phyloP scores from a whole-genome alignment of 2,113 vertebrate species.

The Mustela lutreola region DNA sequence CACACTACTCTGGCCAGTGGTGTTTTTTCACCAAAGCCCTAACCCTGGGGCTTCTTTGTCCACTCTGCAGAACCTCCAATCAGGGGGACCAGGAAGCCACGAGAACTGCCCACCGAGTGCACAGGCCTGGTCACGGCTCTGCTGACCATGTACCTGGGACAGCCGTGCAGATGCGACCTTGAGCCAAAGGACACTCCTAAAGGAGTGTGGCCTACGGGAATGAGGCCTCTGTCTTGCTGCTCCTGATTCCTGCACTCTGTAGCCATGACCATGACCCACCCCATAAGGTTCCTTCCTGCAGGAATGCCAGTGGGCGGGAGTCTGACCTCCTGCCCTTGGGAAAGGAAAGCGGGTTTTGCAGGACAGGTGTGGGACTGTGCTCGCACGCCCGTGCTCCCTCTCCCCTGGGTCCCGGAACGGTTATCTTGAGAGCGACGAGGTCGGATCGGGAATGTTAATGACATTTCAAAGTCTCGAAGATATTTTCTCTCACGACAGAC shows the following conservation, averaged over 20 bases:
- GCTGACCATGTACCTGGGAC: fast-evolving
- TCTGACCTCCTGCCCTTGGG: not conserved
- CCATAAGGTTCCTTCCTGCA: too few species aligned
- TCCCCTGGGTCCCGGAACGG: not conserved
- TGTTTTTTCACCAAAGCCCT: too few species aligned
- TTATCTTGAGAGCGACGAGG: not conserved
- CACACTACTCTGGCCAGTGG: too few species aligned
- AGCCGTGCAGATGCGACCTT: not conserved
- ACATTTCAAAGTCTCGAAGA: not conserved
- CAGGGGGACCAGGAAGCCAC: fast-evolving
- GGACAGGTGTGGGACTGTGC: not conserved
- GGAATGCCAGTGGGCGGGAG: not conserved
- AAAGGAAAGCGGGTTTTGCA: not conserved
- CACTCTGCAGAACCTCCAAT: not conserved
- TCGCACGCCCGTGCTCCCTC: not conserved
- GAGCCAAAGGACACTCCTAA: not conserved
- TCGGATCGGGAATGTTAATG: not conserved
- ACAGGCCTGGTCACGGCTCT: not conserved
- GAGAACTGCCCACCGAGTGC: fast-evolving
- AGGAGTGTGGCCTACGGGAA: not conserved
- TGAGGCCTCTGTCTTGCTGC: not conserved
- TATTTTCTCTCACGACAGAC: not conserved
- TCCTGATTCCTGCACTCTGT: not conserved
- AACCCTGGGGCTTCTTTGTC: not conserved
- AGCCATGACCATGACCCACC: too few species aligned